Evolutionary conservation across 2,797 vertebrate species (phyloP), one percentile per base, ranked within the genome.

Genomic region (Xenopus petersii): DNA sequence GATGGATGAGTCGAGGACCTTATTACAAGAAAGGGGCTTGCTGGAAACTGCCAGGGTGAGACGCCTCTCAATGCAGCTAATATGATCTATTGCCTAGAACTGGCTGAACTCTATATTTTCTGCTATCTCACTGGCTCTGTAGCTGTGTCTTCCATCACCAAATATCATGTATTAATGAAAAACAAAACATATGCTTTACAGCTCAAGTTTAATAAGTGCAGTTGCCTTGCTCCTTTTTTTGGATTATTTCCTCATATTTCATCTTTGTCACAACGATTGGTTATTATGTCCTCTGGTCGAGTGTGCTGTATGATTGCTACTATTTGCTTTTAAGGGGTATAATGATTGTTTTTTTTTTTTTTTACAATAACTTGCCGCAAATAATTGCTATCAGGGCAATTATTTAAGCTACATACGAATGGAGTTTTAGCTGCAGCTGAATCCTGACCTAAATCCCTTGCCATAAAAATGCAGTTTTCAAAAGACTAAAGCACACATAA

Each of bases 11-110:
- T 47, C 30, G 5, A 65, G 10, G 69, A 1, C 36, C 5, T 13
- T 70, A 0, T 75, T 71, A 81, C 81, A 75, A 47, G 47, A 73
- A 51, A 71, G 10, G 78, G 54, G 55, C 66, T 62, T 66, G 63
- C 67, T 79, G 42, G 49, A 55, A 67, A 75, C 49, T 68, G 6
- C 59, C 71, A 47, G 49, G 61, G 70, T 75, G 26, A 70, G 68
- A 63, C 62, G 76, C 71, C 80, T 80, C 74, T 13, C 77, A 24
- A 13, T 69, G 15, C 13, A 16, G 49, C 69, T 70, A 58, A 70
- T 71, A 24, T 30, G 12, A 59, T 78, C 0, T 0, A 12, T 79
- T 74, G 71, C 66, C 4, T 74, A 21, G 42, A 81, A 7, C 46
- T 73, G 12, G 7, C 26, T 12, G 6, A 75, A n/a, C 1, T 64